Evolutionary conservation across 2,113 vertebrate genomes (phyloP).

Genomic region (Oryzias javanicus): DNA sequence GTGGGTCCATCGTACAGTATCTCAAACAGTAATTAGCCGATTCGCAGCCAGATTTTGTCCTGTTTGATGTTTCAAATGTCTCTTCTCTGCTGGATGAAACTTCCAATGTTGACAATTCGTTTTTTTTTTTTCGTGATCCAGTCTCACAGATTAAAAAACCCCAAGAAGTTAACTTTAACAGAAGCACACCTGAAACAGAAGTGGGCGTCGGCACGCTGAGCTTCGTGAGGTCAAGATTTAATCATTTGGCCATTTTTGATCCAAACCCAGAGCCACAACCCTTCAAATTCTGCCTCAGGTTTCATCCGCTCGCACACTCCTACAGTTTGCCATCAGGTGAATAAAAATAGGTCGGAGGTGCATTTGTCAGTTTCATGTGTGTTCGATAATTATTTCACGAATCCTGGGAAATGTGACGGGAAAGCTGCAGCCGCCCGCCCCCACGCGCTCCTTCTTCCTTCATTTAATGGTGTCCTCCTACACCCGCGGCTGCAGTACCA

Average conservation of each 20-base stretch:
- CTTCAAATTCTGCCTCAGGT: not conserved
- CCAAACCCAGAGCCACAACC: slow-evolving; percentile 5
- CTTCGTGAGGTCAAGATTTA: too few species aligned
- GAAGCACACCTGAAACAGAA: not conserved
- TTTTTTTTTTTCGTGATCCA: slow-evolving; percentile 1
- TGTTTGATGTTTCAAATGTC: slow-evolving; percentile 14
- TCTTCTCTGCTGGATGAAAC: slow-evolving; percentile 29
- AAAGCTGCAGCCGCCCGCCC: not conserved
- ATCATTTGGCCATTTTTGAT: not conserved
- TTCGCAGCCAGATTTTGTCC: slow-evolving; percentile 28
- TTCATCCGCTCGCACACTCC: too few species aligned
- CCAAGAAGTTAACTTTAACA: not conserved
- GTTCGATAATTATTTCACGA: slow-evolving; percentile 2
- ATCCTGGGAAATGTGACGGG: not conserved
- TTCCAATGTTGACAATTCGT: not conserved
- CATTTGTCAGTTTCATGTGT: not conserved
- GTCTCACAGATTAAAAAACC: slow-evolving; percentile 20
- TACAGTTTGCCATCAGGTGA: slow-evolving; percentile 22
- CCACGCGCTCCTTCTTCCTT: not conserved
- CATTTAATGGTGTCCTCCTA: not conserved
- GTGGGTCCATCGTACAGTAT: slow-evolving; percentile 10
- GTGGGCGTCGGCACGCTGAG: too few species aligned
- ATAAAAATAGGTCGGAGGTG: slow-evolving; percentile 6
- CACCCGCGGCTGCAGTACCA: too few species aligned
- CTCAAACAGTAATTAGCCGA: slow-evolving; percentile 41